Percentiles rank a stretch among this genome's conserved stretches.
These are phyloP conservation scores for Ridgeia piscesae DNA, from an alignment of 1,140 invertebrate genomes.

Conservation along the genomic window DNA sequence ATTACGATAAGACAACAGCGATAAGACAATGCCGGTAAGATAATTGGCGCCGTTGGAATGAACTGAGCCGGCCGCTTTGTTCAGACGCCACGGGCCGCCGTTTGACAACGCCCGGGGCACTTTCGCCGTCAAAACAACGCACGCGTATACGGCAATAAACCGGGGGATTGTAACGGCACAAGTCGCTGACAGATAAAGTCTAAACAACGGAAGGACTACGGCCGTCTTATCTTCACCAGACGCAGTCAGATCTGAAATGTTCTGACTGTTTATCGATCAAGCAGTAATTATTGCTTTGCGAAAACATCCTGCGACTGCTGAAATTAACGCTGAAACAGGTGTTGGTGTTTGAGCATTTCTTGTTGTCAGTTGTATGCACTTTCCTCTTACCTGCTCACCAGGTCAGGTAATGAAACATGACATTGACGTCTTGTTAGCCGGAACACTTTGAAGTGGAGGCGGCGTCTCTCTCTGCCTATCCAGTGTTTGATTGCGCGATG, in stretches of 20 bases:
- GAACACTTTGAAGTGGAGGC: background rate
- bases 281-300: background rate
- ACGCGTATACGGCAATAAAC: background rate
- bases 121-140: background rate
- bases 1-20: background rate
- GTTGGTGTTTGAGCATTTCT: background rate
- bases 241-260: background rate
- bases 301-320: background rate
- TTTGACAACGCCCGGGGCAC: background rate
- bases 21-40: background rate
- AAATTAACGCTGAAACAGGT: background rate
- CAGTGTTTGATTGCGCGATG: too few species aligned
- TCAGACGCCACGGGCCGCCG: background rate
- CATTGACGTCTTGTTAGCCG: background rate
- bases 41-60: background rate
- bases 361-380: background rate
- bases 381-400: too few species aligned
- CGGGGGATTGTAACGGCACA: background rate
- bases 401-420: background rate
- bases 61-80: background rate
- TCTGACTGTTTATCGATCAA: background rate
- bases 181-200: background rate
- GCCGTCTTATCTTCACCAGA: background rate
- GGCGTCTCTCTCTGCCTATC: too few species aligned
- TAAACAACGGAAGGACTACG: background rate